These are phyloP conservation scores for Cepaea nemoralis DNA, from an alignment of 1,140 invertebrate genomes.

Conservation along the genomic window DNA sequence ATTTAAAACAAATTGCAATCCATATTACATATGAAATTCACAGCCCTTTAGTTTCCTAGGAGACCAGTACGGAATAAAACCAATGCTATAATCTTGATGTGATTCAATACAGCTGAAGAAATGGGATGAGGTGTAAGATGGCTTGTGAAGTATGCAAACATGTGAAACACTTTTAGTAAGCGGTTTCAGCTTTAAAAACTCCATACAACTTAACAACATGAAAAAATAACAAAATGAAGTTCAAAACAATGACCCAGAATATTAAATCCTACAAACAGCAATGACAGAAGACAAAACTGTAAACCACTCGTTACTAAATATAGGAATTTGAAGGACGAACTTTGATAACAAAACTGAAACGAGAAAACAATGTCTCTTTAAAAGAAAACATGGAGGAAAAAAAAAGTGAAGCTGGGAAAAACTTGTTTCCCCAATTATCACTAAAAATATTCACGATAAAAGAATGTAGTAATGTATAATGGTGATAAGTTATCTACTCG, in stretches of 20 bases:
- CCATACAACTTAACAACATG: slow-evolving; percentile 33
- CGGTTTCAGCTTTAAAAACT: slow-evolving; percentile 15
- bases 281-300: slow-evolving; percentile 11
- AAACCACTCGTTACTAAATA: neutral
- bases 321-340: slow-evolving; percentile 29
- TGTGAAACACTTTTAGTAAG: neutral
- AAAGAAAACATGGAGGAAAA: neutral
- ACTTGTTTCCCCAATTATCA: neutral
- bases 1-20: neutral
- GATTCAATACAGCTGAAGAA: slow-evolving; percentile 29
- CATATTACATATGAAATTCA: slow-evolving; percentile 26
- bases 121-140: slow-evolving; percentile 23
- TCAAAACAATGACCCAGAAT: slow-evolving; percentile 31
- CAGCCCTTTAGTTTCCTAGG: slow-evolving; percentile 38
- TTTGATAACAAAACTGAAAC: neutral
- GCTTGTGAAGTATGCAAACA: slow-evolving; percentile 7
- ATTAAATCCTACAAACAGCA: slow-evolving; percentile 30
- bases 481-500: neutral
- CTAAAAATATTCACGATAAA: slow-evolving; percentile 21
- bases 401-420: neutral
- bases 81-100: slow-evolving; percentile 27
- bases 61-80: slow-evolving; percentile 42
- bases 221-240: slow-evolving; percentile 24
- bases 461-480: slow-evolving; percentile 14
- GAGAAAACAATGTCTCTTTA: neutral